Base-by-base conservation (phyloP, 2,888 invertebrate genomes). In the Machimus rusticus region DNA sequence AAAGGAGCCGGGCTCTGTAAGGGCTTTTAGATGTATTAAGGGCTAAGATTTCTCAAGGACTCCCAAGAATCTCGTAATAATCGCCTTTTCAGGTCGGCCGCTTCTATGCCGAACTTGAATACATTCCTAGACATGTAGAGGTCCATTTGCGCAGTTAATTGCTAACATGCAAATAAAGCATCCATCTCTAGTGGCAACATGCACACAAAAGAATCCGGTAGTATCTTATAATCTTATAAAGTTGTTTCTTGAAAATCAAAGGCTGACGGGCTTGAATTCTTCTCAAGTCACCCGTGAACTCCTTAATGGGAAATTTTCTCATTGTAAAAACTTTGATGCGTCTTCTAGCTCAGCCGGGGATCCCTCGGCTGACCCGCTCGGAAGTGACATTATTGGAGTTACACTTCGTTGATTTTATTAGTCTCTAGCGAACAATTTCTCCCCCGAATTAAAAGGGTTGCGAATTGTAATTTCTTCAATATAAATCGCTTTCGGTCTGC, bases 331-430 rank as follows among this genome's bases (percentile, higher is more conserved):
- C 74, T 87, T 87, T 81, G 51, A 87, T 85, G 79, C 81, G 81
- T 87, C 88, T 87, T 74, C 43, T 46, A 74, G 37, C 51, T 55
- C 28, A n/a, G 86, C 39, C 39, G 34, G 8, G 19, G 74, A 86
- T 46, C 76, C 76, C 86, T 51, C 46, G 55, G 82, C 74, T 87
- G 87, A 87, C 87, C 87, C 87, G 78, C 87, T 87, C 87, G 57
- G 74, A 87, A 88, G 88, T 88, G 88, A 88, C 88, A 88, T 88
- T 88, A 88, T 88, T 88, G 88, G 87, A 87, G 88, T 88, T 88
- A 88, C 88, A 88, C 87, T 88, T 87, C 87, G 88, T 88, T 88
- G 88, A 87, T 88, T 88, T 88, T 88, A 88, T 88, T 88, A 87
- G 88, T 88, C 88, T 88, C 88, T 79, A 78, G 88, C 88, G 88